Base-by-base conservation (phyloP, 1,140 invertebrate species). In the Dreissena polymorpha region DNA sequence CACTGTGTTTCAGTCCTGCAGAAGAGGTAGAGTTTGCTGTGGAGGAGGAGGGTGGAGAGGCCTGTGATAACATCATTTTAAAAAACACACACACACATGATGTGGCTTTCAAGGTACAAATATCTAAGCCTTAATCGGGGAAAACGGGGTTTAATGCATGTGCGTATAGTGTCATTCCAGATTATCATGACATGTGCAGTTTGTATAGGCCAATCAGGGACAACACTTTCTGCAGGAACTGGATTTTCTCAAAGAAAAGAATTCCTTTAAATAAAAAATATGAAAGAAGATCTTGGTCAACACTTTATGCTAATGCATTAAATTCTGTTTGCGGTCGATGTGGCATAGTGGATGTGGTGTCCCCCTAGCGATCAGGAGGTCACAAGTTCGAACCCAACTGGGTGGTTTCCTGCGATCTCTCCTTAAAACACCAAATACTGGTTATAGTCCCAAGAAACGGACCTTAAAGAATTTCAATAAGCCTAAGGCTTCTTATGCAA, bases 21-120 rank as follows among this genome's bases (percentile, higher is more conserved):
- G 89, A 91, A 57, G 89, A 92, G 68, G 73, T 92, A 53, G 82
- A 84, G 50, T 91, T 91, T 86, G 67, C 75, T 18, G 65, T 85
- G 60, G 86, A 84, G 27, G 88, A 89, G 3, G 78, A 51, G 60
- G 85, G 67, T 18, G 86, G 86, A 76, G 90, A 91, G 65, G 29
- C 87, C 21, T 87, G 71, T 84, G 88, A 91, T 76, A 77, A 88
- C 21, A 90, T 94, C 53, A 95, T 96, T 85, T 93, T 93, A 6
- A 92, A 97, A 21, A 95, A 95, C 65, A 97, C 97, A 88, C 94
- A 94, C 76, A 94, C 95, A 18, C 94, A 95, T 77, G 92, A 94
- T 68, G 91, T 97, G 14, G 96, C 96, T 2, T 97, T 95, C 90
- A 96, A 97, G 93, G 96, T 91, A 85, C 29, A 5, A 50, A 21